Percentiles rank a stretch among this genome's conserved stretches.
phyloP scores from a whole-genome alignment of 2,888 invertebrate species.

The Siphlonurus alternatus region DNA sequence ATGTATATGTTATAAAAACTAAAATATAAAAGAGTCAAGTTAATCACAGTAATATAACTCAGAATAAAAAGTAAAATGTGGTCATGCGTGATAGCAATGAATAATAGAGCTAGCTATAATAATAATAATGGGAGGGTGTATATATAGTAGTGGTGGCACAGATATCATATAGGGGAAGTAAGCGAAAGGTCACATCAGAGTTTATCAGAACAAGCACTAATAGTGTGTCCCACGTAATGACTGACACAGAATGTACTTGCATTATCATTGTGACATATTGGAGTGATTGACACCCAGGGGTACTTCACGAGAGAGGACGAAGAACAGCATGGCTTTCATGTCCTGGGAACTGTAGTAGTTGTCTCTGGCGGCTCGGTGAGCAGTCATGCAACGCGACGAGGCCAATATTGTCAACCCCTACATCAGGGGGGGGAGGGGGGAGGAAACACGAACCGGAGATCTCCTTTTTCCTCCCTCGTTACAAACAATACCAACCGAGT shows the following conservation, averaged over 20 bases:
- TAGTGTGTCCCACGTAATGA: neutral
- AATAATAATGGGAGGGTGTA: neutral
- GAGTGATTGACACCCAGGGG: neutral
- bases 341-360: too few relatives aligned
- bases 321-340: neutral
- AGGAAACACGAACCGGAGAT: neutral
- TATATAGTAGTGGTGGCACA: neutral
- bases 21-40: neutral
- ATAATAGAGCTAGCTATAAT: neutral
- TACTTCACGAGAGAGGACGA: neutral
- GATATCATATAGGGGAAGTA: neutral
- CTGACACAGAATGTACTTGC: too few relatives aligned
- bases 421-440: neutral
- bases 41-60: slow-evolving; percentile 1
- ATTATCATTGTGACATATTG: too few relatives aligned
- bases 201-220: neutral
- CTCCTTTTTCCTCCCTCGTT: neutral
- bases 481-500: too few relatives aligned
- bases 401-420: neutral
- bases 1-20: neutral
- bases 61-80: neutral
- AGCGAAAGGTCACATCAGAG: neutral
- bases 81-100: neutral
- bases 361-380: neutral
- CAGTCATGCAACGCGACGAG: neutral